phyloP scores from a whole-genome alignment of 2,113 vertebrate species.

The Plotosus lineatus region DNA sequence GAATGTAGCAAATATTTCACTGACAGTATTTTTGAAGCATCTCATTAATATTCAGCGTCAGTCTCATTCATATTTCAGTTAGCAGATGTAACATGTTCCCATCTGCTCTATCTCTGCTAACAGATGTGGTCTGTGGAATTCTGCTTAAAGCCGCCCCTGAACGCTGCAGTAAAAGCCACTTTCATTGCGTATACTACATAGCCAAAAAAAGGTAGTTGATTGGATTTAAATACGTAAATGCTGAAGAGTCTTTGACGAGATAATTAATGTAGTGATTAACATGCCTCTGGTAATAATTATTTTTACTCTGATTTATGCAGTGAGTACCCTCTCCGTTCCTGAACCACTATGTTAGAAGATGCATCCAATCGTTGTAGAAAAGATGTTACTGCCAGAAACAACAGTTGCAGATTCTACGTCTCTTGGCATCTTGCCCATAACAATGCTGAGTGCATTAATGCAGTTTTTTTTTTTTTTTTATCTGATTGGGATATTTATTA shows the following conservation, averaged over 20 bases:
- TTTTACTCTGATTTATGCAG: too few relatives aligned
- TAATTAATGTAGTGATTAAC: too few relatives aligned
- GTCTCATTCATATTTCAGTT: conserved; percentile 19
- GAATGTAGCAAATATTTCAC: conserved; percentile 25
- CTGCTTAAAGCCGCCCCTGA: conserved; percentile 12
- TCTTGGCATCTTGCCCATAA: conserved; percentile 11
- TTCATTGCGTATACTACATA: too few relatives aligned
- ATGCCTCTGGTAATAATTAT: too few relatives aligned
- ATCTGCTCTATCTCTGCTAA: conserved; percentile 33
- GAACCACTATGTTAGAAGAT: too few relatives aligned
- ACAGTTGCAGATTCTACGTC: background rate
- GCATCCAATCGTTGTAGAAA: too few relatives aligned
- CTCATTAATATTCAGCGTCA: conserved; percentile 37
- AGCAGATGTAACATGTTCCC: conserved; percentile 32
- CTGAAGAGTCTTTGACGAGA: too few relatives aligned
- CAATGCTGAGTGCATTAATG: background rate
- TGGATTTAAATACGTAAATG: too few relatives aligned
- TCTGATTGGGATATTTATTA: background rate
- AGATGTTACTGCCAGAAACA: background rate
- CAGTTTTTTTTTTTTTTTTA: background rate
- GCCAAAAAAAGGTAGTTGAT: too few relatives aligned
- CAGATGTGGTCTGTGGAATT: conserved; percentile 25
- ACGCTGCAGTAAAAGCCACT: too few relatives aligned
- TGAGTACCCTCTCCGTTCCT: too few relatives aligned
- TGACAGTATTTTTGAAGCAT: background rate